phyloP scores from a whole-genome alignment of 2,113 vertebrate genomes.

The Chitala chitala region DNA sequence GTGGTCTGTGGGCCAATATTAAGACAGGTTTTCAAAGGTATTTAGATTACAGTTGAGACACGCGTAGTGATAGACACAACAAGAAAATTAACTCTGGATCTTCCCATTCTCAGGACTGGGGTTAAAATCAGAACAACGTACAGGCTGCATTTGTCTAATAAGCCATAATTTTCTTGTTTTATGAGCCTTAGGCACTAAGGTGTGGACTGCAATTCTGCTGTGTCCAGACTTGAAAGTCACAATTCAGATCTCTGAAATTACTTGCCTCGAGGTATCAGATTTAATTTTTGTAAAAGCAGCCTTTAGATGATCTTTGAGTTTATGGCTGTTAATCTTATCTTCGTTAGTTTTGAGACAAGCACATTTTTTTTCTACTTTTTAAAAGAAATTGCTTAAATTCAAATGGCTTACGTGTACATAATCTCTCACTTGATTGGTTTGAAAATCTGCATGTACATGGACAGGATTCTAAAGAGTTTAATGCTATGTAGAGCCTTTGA shows the following conservation, averaged over 20 bases:
- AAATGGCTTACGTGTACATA: not conserved
- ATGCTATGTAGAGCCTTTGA: no score
- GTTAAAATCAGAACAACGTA: not conserved
- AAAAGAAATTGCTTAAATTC: not conserved
- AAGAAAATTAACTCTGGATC: not conserved
- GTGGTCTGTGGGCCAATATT: not conserved
- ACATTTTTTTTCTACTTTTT: not conserved
- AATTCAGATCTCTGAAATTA: constrained; percentile 39
- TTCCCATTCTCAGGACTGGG: not conserved
- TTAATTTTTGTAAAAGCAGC: constrained; percentile 31
- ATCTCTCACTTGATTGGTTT: no score
- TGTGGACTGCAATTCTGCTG: constrained; percentile 32
- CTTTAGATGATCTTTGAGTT: constrained; percentile 22
- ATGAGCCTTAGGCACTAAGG: constrained; percentile 33
- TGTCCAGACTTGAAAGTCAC: constrained; percentile 50
- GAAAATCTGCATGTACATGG: not conserved
- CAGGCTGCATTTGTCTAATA: constrained; percentile 36
- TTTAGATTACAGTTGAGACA: not conserved
- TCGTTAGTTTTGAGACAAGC: not conserved
- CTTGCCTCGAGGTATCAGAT: constrained; percentile 40
- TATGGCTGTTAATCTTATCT: constrained; percentile 31
- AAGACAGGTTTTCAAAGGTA: not conserved
- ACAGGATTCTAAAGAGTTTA: not conserved
- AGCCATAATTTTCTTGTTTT: constrained; percentile 35
- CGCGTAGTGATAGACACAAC: not conserved